Percentiles rank a stretch among this genome's conserved stretches.
Evolutionary conservation across 1,140 invertebrate genomes (phyloP).

Genomic region (Aphis craccivora): DNA sequence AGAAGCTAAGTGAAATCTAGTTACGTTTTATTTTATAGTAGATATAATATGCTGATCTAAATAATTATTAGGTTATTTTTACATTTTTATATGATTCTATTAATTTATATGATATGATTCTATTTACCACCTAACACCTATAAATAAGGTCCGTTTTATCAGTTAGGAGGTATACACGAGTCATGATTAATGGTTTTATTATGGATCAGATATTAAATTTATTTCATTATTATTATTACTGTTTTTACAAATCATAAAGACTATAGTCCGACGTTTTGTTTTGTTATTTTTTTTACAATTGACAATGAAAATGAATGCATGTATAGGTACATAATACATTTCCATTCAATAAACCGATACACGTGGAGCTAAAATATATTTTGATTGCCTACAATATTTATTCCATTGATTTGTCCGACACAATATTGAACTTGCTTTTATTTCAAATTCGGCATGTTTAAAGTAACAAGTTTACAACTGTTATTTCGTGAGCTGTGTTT

Average conservation of each 20-base stretch:
- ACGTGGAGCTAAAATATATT: neutral
- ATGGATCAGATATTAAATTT: slow-evolving; percentile 2
- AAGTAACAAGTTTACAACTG: neutral
- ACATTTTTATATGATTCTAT: neutral
- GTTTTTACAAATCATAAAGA: neutral
- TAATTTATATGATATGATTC: no score
- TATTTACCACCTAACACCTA: neutral
- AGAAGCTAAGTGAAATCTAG: no score
- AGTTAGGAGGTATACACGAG: neutral
- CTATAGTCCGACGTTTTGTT: neutral
- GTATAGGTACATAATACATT: neutral
- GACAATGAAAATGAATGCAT: neutral
- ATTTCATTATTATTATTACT: neutral
- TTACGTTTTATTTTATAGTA: neutral
- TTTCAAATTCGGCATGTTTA: neutral
- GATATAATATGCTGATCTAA: neutral
- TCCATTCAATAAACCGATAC: neutral
- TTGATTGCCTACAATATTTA: neutral
- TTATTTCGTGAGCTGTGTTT: neutral
- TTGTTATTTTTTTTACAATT: neutral
- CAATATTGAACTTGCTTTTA: neutral
- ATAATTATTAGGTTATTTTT: neutral
- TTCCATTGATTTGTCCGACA: neutral
- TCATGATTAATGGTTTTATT: slow-evolving; percentile 4
- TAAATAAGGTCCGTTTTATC: neutral